Conservation (phyloP, 1,140 invertebrate genomes). For the Listronotus bonariensis region DNA sequence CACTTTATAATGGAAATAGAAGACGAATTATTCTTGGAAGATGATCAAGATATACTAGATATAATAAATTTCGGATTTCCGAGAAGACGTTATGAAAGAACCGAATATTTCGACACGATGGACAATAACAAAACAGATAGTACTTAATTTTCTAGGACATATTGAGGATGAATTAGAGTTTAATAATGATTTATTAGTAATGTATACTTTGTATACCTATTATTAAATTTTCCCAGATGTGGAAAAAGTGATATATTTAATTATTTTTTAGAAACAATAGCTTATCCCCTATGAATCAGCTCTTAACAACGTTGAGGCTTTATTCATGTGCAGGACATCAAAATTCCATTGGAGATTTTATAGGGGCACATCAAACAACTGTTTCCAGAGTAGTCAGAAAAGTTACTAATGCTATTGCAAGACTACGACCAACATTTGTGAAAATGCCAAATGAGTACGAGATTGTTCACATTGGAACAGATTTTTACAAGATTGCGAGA, state of each 20-base stretch:
- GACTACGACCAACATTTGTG: slow-evolving; percentile 6
- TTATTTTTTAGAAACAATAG: too few relatives aligned
- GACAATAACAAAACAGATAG: slow-evolving; percentile 10
- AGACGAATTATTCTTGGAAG: slow-evolving; percentile 13
- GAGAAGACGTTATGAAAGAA: not conserved
- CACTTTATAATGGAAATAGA: slow-evolving; percentile 11
- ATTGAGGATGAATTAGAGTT: slow-evolving; percentile 8
- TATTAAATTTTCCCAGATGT: too few relatives aligned
- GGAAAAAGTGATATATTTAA: too few relatives aligned
- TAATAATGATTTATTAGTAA: slow-evolving; percentile 8
- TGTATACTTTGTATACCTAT: too few relatives aligned
- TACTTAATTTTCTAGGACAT: slow-evolving; percentile 9
- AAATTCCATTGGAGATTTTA: slow-evolving; percentile 15
- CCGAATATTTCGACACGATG: slow-evolving; percentile 8
- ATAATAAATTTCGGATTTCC: slow-evolving; percentile 19
- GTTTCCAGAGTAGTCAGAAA: slow-evolving; percentile 6
- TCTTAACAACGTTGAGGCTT: too few relatives aligned
- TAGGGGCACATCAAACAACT: not conserved
- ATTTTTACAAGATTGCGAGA: slow-evolving; percentile 7
- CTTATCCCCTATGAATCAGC: too few relatives aligned
- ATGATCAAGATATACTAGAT: slow-evolving; percentile 13
- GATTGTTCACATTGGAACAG: not conserved
- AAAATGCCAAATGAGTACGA: slow-evolving; percentile 11
- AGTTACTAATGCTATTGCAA: slow-evolving; percentile 12
- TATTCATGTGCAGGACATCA: not conserved